Evolutionary conservation across 2,113 vertebrate genomes (phyloP).

Genomic region (Crotalus viridis): DNA sequence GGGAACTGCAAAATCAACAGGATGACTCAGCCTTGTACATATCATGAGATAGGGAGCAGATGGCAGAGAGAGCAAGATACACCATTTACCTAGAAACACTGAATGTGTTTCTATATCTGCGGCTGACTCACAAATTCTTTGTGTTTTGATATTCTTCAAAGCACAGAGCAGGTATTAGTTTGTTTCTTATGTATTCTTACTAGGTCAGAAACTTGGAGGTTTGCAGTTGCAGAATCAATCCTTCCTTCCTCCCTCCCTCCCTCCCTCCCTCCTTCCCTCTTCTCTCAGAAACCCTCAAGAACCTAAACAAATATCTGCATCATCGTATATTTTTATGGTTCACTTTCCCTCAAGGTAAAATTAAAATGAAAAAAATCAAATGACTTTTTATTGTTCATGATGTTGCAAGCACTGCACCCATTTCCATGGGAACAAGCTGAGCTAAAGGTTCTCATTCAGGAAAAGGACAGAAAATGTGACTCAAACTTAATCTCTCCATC

Average conservation of each 20-base stretch:
- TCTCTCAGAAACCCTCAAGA: background rate
- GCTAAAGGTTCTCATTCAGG: slow-evolving; percentile 4
- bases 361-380: background rate
- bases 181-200: background rate
- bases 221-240: background rate
- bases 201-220: background rate
- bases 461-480: slow-evolving; percentile 24
- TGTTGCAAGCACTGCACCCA: slow-evolving; percentile 20
- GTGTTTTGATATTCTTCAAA: background rate
- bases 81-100: background rate
- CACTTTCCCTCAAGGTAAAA: slow-evolving; percentile 25
- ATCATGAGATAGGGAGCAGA: slow-evolving; percentile 20
- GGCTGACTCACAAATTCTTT: background rate
- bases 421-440: slow-evolving; percentile 40
- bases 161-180: background rate
- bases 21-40: background rate
- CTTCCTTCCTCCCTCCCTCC: background rate
- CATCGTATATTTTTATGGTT: rapidly evolving
- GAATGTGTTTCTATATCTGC: background rate
- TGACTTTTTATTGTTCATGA: background rate
- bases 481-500: slow-evolving; percentile 3
- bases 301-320: background rate
- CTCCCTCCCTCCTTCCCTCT: background rate
- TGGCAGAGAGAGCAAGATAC: background rate
- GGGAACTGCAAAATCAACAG: slow-evolving; percentile 5